A percentile compares a stretch with the other conserved stretches of the same genome.
Conservation (phyloP, 2,113 vertebrate species). For the Phyllopteryx taeniolatus region DNA sequence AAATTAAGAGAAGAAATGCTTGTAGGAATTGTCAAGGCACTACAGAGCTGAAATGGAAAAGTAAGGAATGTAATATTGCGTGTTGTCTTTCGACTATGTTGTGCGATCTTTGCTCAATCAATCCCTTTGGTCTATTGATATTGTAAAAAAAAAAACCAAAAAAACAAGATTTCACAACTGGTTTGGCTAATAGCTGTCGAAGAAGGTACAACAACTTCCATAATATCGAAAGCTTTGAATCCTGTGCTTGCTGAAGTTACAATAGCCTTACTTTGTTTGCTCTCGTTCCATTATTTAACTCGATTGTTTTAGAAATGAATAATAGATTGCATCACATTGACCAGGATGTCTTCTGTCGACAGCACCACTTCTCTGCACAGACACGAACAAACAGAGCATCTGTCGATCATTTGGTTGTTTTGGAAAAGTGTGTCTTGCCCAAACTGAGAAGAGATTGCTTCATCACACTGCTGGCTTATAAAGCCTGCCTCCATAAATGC, state of each 20-base stretch:
- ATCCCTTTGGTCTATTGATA: neutral
- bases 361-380: neutral
- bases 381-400: neutral
- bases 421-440: neutral
- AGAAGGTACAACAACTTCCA: neutral
- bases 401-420: neutral
- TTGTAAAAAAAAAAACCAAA: neutral
- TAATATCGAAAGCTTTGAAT: neutral
- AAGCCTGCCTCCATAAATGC: neutral
- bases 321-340: neutral
- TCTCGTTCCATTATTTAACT: neutral
- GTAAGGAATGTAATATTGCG: no score
- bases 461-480: conserved; percentile 3
- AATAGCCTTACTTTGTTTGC: neutral
- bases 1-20: no score
- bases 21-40: no score
- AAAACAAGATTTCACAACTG: neutral
- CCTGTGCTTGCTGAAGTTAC: neutral
- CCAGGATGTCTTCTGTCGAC: neutral
- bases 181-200: neutral
- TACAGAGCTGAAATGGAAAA: no score
- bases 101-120: neutral
- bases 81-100: no score
- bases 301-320: neutral
- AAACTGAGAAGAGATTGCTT: conserved; percentile 1